These are phyloP conservation scores for Dicranocentrus wangi DNA, from an alignment of 2,888 invertebrate species.

Conservation along the genomic window DNA sequence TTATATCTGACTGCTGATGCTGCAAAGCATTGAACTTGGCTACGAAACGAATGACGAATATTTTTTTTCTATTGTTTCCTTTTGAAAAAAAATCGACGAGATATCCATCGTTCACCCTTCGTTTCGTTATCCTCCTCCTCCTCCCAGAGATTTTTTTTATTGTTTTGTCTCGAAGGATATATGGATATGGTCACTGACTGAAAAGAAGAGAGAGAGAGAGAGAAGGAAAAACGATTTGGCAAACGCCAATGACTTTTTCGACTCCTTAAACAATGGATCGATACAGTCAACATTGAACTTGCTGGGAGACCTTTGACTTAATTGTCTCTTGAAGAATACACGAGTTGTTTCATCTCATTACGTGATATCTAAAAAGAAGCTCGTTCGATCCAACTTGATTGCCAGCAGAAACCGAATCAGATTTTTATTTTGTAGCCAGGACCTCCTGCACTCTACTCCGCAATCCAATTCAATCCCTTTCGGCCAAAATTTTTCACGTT, in stretches of 20 bases:
- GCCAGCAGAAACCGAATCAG: too few relatives aligned
- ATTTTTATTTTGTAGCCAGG: too few relatives aligned
- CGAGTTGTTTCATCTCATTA: too few relatives aligned
- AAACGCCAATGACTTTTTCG: constrained; percentile 4
- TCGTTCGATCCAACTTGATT: too few relatives aligned
- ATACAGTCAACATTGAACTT: not conserved
- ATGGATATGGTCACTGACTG: too few relatives aligned
- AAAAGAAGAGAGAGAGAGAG: too few relatives aligned
- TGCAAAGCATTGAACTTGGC: constrained; percentile 50
- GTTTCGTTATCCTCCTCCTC: not conserved
- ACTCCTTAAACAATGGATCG: not conserved
- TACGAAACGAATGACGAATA: constrained; percentile 13
- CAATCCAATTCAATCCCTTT: not conserved
- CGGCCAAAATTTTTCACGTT: constrained; percentile 1
- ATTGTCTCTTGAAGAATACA: too few relatives aligned
- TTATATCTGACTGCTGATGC: constrained; percentile 21
- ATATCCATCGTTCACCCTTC: constrained; percentile 45
- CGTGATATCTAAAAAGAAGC: too few relatives aligned
- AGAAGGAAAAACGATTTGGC: constrained; percentile 36
- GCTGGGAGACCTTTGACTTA: too few relatives aligned
- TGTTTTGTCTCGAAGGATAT: too few relatives aligned
- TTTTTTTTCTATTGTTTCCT: not conserved
- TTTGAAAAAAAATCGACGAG: too few relatives aligned
- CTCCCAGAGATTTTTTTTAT: not conserved
- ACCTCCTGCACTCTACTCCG: too few relatives aligned